Base-by-base conservation (phyloP, 2,797 vertebrate genomes). In the Antrozous pallidus region DNA sequence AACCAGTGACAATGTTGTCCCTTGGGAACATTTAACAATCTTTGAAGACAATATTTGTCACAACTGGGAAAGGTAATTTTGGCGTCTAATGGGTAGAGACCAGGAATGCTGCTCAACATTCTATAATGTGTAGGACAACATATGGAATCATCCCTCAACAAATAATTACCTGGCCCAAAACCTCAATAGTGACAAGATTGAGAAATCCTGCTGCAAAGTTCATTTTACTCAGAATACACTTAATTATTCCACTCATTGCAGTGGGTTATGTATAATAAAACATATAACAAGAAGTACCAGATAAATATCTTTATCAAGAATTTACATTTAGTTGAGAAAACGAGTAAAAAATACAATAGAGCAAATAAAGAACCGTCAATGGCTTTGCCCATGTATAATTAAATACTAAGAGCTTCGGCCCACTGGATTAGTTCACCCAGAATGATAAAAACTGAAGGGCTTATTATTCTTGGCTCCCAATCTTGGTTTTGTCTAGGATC, bases 271-370 rank as follows among this genome's bases (percentile, higher is more conserved):
- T 26, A 61, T 31, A 67, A 11, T 78, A 61, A 96, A 47, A 38
- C 36, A 92, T 75, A 16, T 18, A 83, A 91, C 17, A 83, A 91
- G 38, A 94, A 90, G 33, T 88, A 85, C 71, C 78, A 42, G 54
- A 78, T 74, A 81, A 73, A 88, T 11, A 74, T 78, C 13, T 70
- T 90, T 83, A 86, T 83, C 26, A 88, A 95, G 18, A 85, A 90
- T 74, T 80, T 88, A 92, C 49, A 67, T 81, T 78, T 82, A 61
- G 24, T 45, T 79, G 79, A 77, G 26, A 42, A 93, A 92, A 90
- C 22, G 83, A 81, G 33, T 40, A 8, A 77, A 74, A 63, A 81
- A 88, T 49, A 54, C 75, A 70, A 47, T 84, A 80, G 78, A 78
- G 33, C 38, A 93, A 77, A 56, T 74, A 81, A 94, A 89, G n/a